Evolutionary conservation across 2,797 vertebrate species (phyloP), one percentile per base, ranked within the genome.

Genomic region (Otus scops): DNA sequence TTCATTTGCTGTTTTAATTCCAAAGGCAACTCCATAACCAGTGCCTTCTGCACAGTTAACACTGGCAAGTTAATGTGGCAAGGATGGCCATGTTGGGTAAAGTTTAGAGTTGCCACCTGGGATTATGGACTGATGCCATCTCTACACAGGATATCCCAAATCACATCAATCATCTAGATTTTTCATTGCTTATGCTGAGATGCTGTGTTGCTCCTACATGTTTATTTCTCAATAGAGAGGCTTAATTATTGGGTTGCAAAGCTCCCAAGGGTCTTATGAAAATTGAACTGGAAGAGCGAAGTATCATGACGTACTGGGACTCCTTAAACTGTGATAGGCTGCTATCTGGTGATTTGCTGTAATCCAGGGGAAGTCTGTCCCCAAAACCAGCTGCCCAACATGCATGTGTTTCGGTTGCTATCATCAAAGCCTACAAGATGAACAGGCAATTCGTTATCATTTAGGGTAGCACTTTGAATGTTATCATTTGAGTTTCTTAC

Each of bases 181-280:
- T 92, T 79, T 65, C 84, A 68, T 48, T n/a, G 86, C 65, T 88
- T 68, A 32, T 30, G 53, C 38, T 76, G 74, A 85, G 67, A 54
- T 76, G 50, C 57, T 51, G 48, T 41, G 32, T 36, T 91, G 81
- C 75, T 94, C 89, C 81, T 79, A 69, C 67, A 9, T 19, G 47
- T 39, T 89, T 59, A 76, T 97, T 96, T 96, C 94, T 67, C 91
- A 95, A 85, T 2, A 65, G 69, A 54, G 51, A 96, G 54, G 26
- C 38, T 85, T 91, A 94, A 95, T 96, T 94, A 92, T 1, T 6
- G 30, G 67, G 45, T 94, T 89, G 60, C 75, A 67, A 64, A 91
- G 59, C 71, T 93, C 75, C 51, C n/a, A 18, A 83, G 68, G 79
- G 85, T 92, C 93, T 88, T 70, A 83, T 3, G 81, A 92, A 87